Evolutionary conservation across 2,797 vertebrate genomes (phyloP).

Genomic region (Lutjanus argentimaculatus): DNA sequence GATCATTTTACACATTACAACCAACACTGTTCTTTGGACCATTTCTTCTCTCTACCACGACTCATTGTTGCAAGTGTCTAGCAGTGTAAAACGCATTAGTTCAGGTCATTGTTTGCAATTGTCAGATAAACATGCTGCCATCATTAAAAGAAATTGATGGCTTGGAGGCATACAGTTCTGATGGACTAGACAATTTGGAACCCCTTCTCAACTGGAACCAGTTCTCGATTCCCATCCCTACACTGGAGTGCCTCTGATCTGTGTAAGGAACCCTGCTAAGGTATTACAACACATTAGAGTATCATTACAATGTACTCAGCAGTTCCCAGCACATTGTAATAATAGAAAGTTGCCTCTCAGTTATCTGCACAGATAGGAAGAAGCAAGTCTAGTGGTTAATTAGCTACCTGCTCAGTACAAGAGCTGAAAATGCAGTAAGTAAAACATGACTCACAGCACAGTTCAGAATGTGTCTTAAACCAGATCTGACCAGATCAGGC

Average conservation of each 20-base stretch:
- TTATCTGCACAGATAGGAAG: not conserved
- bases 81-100: no score
- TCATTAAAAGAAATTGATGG: no score
- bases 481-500: slow-evolving; percentile 52
- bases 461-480: slow-evolving; percentile 37
- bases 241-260: not conserved
- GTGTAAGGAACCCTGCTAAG: not conserved
- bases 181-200: no score
- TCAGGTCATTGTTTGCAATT: no score
- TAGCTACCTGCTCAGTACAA: slow-evolving; percentile 21
- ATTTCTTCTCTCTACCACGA: no score
- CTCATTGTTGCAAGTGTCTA: no score
- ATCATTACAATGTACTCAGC: not conserved
- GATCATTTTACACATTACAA: no score
- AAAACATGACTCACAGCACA: slow-evolving; percentile 43
- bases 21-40: no score
- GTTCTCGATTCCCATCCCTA: no score
- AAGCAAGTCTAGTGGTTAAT: not conserved
- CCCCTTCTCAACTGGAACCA: no score
- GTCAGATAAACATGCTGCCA: no score
- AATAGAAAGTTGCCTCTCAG: not conserved
- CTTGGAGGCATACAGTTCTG: no score
- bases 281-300: not conserved
- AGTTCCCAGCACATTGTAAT: not conserved
- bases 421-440: not conserved